Percentiles rank a stretch among this genome's conserved stretches.
Evolutionary conservation across 1,140 invertebrate species (phyloP).

Genomic region (Gonatopus flavifemur): DNA sequence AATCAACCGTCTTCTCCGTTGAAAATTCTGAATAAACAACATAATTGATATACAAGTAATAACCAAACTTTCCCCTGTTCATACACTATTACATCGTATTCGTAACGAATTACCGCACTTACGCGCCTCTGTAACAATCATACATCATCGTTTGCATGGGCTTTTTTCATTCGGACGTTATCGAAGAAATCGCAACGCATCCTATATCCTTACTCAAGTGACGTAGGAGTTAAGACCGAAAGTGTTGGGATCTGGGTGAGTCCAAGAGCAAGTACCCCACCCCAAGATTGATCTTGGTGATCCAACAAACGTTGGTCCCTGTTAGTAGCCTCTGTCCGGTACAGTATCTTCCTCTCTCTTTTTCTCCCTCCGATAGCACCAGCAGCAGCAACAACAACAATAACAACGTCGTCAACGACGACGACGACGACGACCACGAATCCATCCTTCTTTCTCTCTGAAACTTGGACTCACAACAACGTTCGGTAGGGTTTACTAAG

Average conservation of each 20-base stretch:
- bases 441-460: slow-evolving; percentile 20
- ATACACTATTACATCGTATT: too few species aligned
- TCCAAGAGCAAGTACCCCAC: slow-evolving; percentile 25
- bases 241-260: slow-evolving; percentile 32
- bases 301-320: slow-evolving; percentile 24
- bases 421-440: background rate
- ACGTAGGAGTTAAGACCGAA: slow-evolving; percentile 24
- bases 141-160: background rate
- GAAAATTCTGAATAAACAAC: too few species aligned
- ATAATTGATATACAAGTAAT: too few species aligned
- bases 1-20: too few species aligned
- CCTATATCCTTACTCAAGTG: slow-evolving; percentile 2
- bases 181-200: background rate
- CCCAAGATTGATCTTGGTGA: slow-evolving; percentile 5
- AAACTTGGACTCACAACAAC: slow-evolving; percentile 37
- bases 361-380: too few species aligned
- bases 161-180: slow-evolving; percentile 6
- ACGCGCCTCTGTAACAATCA: background rate
- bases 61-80: too few species aligned
- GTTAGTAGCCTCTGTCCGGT: slow-evolving; percentile 4
- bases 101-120: too few species aligned
- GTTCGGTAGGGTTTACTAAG: slow-evolving; percentile 49
- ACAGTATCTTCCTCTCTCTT: slow-evolving; percentile 12
- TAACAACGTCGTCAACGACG: too few species aligned
- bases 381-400: too few species aligned